Base-by-base conservation (phyloP, 2,888 invertebrate genomes). In the Cyaniris semiargus region DNA sequence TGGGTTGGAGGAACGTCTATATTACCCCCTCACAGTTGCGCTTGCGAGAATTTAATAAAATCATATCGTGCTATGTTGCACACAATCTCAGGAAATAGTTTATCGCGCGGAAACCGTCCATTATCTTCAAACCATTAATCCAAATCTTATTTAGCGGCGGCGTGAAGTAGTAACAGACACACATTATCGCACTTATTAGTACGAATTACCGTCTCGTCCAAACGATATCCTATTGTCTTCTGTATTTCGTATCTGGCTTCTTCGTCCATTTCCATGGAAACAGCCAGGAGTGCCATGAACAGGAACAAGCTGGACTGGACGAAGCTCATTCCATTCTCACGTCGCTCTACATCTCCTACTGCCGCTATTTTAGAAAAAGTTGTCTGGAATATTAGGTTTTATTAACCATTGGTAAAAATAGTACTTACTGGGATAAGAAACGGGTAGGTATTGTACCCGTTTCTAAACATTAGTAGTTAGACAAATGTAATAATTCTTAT, bases 321-420 rank as follows among this genome's bases (percentile, higher is more conserved):
- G 81, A 93, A 94, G 81, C 91, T 94, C 77, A 94, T 91, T 18
- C 91, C 92, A 79, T 91, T 94, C 78, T 88, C 89, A 70, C 83
- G 83, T 0, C 89, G 85, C 4, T 86, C 84, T n/a, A 71, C 72
- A 8, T 89, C 86, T 79, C 88, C 87, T 79, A 87, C 85, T 6
- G 84, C 81, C 44, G 81, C 79, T 53, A 93, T 83, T 80, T 88
- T 90, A 15, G 81, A 83, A 79, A 89, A 91, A 3, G 89, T 88
- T 53, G 83, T 83, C 93, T 93, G 86, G 21, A 87, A 81, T 48
- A 71, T 23, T 13, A 23, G 10, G 44, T 44, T 44, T 44, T 13
- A 44, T 44, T 44, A 58, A 21, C 58, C 58, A 21, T n/a, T 8
- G 21, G 7, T 7, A 8, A n/a, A 58, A 21, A 21, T 21, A 2